A percentile compares a stretch with the other conserved stretches of the same genome.
These are phyloP conservation scores for Spongilla lacustris DNA, from an alignment of 37 sponge, comb jelly and placozoan species.

Conservation along the genomic window DNA sequence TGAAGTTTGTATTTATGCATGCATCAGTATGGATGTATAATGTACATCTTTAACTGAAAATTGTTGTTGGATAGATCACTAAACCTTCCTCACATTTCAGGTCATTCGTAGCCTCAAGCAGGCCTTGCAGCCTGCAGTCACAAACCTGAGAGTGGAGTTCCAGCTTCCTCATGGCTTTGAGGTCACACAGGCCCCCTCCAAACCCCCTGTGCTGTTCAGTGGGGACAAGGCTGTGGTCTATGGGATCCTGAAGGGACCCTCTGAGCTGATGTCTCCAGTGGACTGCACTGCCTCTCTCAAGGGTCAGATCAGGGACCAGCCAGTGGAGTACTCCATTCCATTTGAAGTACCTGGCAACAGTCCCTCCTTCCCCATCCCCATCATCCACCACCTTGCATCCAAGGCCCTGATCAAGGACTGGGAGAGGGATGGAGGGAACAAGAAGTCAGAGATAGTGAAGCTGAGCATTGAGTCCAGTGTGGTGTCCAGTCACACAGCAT, in stretches of 20 bases:
- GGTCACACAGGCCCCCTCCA: slow-evolving; percentile 21
- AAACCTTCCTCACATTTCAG: slow-evolving; percentile 25
- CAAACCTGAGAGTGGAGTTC: slow-evolving; percentile 14
- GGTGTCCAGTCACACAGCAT: slow-evolving; percentile 57
- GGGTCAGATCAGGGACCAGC: background rate
- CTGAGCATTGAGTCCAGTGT: slow-evolving; percentile 62
- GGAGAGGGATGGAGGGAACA: background rate
- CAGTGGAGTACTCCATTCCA: background rate
- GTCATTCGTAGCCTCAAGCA: slow-evolving; percentile 61
- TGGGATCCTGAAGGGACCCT: slow-evolving; percentile 32
- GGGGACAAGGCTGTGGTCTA: slow-evolving; percentile 55
- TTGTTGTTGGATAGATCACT: background rate
- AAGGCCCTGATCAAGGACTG: slow-evolving; percentile 53
- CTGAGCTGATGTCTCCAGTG: slow-evolving; percentile 2
- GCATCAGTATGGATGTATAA: background rate
- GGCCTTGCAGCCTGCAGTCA: slow-evolving; percentile 54
- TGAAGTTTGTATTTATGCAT: background rate
- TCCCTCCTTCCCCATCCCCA: background rate
- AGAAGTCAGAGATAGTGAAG: slow-evolving; percentile 50
- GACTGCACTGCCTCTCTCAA: slow-evolving; percentile 13
- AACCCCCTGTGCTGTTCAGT: slow-evolving; percentile 43
- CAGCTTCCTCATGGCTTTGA: slow-evolving; percentile 4
- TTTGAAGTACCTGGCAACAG: background rate
- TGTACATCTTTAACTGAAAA: background rate
- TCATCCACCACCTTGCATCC: slow-evolving; percentile 66